A percentile compares a stretch with the other conserved stretches of the same genome.
Evolutionary conservation across 2,888 invertebrate genomes (phyloP).

Genomic region (Calameuta pallipes): DNA sequence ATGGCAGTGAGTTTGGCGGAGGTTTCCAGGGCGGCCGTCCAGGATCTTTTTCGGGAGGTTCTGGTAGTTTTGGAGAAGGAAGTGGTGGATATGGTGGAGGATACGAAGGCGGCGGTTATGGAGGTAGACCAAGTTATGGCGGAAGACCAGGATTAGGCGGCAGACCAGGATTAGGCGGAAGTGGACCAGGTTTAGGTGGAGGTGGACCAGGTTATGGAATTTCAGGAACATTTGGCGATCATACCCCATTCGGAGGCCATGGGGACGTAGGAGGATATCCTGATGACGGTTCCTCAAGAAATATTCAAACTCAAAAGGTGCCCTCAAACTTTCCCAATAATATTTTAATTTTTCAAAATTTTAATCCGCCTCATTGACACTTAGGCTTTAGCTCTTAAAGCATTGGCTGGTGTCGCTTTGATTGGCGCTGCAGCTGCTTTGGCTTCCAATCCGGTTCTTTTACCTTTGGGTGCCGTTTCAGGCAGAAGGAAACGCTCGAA

Average conservation of each 20-base stretch:
- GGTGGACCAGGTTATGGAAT: slow-evolving; percentile 35
- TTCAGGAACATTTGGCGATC: slow-evolving; percentile 42
- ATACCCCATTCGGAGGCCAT: slow-evolving; percentile 42
- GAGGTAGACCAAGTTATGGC: slow-evolving; percentile 19
- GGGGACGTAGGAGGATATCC: slow-evolving; percentile 29
- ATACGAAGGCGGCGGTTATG: slow-evolving; percentile 33
- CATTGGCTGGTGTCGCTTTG: slow-evolving; percentile 80
- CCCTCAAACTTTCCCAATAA: neutral
- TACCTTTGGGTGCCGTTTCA: slow-evolving; percentile 81
- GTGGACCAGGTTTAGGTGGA: slow-evolving; percentile 25
- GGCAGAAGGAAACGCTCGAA: slow-evolving; percentile 70
- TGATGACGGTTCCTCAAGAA: slow-evolving; percentile 31
- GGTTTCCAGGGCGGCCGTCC: slow-evolving; percentile 11
- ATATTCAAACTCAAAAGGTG: slow-evolving; percentile 56
- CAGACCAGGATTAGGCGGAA: slow-evolving; percentile 28
- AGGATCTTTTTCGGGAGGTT: slow-evolving; percentile 3
- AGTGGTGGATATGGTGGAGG: slow-evolving; percentile 35
- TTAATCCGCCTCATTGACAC: slow-evolving; percentile 30
- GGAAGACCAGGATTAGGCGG: slow-evolving; percentile 20
- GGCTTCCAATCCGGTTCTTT: slow-evolving; percentile 80
- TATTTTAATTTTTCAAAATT: slow-evolving; percentile 9
- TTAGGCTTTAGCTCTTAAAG: slow-evolving; percentile 74
- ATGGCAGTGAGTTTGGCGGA: neutral
- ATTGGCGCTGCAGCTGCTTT: slow-evolving; percentile 86
- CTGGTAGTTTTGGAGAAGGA: slow-evolving; percentile 25